Base-by-base conservation (phyloP, 1,140 invertebrate species). In the Meloidogyne exigua region DNA sequence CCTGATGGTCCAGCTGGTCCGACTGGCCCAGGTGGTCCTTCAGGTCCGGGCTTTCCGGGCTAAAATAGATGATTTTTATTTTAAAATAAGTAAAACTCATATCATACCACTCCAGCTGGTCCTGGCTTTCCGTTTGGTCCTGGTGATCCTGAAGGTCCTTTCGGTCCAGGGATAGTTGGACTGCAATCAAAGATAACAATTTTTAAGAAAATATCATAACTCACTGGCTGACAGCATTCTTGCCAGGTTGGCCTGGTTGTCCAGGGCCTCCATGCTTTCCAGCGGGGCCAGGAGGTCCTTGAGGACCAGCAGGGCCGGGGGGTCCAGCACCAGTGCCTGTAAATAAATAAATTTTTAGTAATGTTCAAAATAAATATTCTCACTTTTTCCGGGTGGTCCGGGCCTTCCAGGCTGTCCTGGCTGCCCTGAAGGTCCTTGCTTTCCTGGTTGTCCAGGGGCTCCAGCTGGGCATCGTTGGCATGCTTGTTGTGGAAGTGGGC, bases 361-460 rank as follows among this genome's bases (percentile, higher is more conserved):
- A n/a, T n/a, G n/a, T n/a, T n/a, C 15, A 49, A 57, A n/a, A n/a
- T 57, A n/a, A 21, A 57, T 3, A n/a, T 57, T 57, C 49, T 57
- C n/a, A 66, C 42, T 32, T 11, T 26, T 36, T 78, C 79, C 78
- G 23, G 72, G 42, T n/a, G 21, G 62, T 62, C 76, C 76, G 2
- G 76, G 76, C 28, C 65, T 63, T 25, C 77, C 77, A 25, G 77
- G 77, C 7, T 44, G 75, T 25, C 72, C 77, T 3, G 23, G 15
- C 26, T 26, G 36, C 1, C 77, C 77, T 5, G 21, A 15, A 63
- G 42, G 32, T 39, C 78, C 78, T 36, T 39, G 69, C 32, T 57
- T 44, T 65, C 77, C 77, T 25, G 78, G 76, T 26, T 76, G 36
- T 72, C 78, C 78, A n/a, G 68, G 64, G n/a, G 76, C 72, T n/a